Evolutionary conservation across 2,888 invertebrate genomes (phyloP).

Genomic region (Mythimna ferrago): DNA sequence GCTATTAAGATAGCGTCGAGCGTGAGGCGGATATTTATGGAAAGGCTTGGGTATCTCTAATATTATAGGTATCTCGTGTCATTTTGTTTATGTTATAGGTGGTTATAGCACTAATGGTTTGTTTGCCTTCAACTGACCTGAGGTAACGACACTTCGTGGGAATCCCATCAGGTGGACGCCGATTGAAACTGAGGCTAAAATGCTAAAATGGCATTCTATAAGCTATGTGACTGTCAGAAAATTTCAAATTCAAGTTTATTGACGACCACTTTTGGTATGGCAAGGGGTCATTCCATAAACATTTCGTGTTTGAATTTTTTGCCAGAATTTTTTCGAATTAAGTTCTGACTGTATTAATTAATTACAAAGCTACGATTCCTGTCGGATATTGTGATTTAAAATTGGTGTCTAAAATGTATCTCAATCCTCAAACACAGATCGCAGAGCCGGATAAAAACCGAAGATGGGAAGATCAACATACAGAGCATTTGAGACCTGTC

Average conservation of each 20-base stretch:
- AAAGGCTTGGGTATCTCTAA: constrained; percentile 29
- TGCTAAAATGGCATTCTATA: background rate
- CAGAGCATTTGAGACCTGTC: constrained; percentile 44
- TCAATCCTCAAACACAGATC: constrained; percentile 62
- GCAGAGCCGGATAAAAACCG: constrained; percentile 64
- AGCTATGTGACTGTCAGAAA: background rate
- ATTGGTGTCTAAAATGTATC: no score
- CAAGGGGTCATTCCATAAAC: no score
- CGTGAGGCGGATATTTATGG: constrained; percentile 34
- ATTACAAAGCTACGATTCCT: no score
- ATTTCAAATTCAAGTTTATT: no score
- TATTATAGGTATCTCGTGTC: constrained; percentile 30
- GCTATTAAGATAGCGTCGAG: constrained; percentile 51
- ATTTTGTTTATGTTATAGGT: constrained; percentile 27
- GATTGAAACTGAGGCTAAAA: background rate
- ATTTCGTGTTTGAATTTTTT: no score
- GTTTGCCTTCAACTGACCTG: constrained; percentile 1
- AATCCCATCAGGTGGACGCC: background rate
- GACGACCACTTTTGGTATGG: no score
- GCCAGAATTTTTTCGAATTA: no score
- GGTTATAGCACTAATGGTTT: background rate
- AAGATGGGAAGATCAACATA: constrained; percentile 69
- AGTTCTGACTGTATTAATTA: no score
- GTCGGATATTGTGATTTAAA: no score
- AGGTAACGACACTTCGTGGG: background rate